A percentile compares a stretch with the other conserved stretches of the same genome.
Conservation (phyloP, 2,113 vertebrate genomes). For the Myxocyprinus asiaticus region DNA sequence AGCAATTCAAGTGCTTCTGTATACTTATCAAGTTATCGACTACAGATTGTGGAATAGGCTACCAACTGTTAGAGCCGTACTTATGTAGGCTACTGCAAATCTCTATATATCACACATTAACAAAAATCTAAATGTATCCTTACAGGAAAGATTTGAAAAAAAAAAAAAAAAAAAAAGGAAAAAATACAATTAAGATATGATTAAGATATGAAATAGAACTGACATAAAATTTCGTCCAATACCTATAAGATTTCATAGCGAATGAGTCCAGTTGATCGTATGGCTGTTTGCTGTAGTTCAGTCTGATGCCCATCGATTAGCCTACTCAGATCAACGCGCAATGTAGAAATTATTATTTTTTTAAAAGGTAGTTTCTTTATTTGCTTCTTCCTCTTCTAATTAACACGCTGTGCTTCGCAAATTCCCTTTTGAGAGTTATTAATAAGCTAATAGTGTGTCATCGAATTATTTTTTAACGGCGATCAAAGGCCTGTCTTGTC, state of each 20-base stretch:
- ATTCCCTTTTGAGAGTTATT: not conserved
- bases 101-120: not conserved
- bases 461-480: no score
- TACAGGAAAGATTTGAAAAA: not conserved
- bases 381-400: not conserved
- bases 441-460: not conserved
- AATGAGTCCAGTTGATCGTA: not conserved
- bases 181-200: no score
- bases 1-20: not conserved
- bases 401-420: not conserved
- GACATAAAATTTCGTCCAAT: no score
- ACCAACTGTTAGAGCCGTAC: no score
- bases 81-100: conserved; percentile 7
- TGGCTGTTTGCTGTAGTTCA: not conserved
- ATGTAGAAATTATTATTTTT: no score
- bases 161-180: no score
- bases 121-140: not conserved
- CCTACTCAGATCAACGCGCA: no score
- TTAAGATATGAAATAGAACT: no score
- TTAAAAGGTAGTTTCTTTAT: not conserved
- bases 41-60: not conserved
- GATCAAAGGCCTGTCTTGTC: not conserved
- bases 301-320: not conserved
- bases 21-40: not conserved
- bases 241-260: no score